These are phyloP conservation scores for Ichneumoninae sp. DNA, from an alignment of 2,888 invertebrate species.

Conservation along the genomic window DNA sequence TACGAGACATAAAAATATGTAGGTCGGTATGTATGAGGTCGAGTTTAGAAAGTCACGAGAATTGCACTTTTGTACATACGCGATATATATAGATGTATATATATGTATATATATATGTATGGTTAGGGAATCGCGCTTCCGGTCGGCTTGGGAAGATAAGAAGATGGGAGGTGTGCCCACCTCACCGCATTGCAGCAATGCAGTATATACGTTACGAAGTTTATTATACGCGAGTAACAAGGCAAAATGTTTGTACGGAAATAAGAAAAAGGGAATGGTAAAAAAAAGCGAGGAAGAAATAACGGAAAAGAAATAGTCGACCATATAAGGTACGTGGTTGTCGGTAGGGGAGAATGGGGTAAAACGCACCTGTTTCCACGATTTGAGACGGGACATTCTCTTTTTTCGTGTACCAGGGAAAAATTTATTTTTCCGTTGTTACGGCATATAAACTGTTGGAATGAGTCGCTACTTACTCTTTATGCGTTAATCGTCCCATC, in stretches of 20 bases:
- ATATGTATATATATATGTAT: not conserved
- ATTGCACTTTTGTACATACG: not conserved
- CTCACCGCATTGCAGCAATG: not conserved
- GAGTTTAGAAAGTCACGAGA: constrained; percentile 10
- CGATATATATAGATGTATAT: not conserved
- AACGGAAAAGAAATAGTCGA: not conserved
- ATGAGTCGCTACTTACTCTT: not conserved
- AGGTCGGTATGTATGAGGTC: not conserved
- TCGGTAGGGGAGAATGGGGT: not conserved
- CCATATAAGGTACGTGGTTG: not conserved
- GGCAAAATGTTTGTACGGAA: constrained; percentile 53
- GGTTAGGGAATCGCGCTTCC: constrained; percentile 33
- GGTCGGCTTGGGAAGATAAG: constrained; percentile 50
- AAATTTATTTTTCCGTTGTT: not conserved
- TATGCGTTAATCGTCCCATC: not conserved
- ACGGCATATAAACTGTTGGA: not conserved
- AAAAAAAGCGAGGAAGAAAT: constrained; percentile 5
- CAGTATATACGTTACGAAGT: constrained; percentile 45
- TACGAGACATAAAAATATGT: constrained; percentile 20
- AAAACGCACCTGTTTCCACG: not conserved
- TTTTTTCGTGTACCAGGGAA: not conserved
- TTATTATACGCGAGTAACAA: constrained; percentile 62
- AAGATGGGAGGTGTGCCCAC: constrained; percentile 9
- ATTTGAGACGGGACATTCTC: not conserved
- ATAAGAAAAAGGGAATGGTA: constrained; percentile 9